phyloP scores from a whole-genome alignment of 2,888 invertebrate genomes.

The Andrena chrysosceles region DNA sequence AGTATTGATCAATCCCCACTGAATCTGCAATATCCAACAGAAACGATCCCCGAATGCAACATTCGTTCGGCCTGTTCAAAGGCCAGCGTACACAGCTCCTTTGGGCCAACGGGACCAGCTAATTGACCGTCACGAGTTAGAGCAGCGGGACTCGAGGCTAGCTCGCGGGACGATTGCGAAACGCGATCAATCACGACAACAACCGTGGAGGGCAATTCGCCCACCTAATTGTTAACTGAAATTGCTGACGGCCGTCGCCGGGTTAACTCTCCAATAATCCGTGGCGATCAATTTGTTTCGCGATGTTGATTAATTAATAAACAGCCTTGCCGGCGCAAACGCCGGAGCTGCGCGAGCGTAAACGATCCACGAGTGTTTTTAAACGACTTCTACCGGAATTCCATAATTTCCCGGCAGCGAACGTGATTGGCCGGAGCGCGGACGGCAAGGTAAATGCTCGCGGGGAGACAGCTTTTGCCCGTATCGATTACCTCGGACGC shows the following conservation, averaged over 20 bases:
- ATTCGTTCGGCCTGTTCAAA: too few relatives aligned
- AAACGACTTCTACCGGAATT: neutral
- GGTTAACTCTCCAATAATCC: conserved; percentile 37
- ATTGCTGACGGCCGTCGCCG: conserved; percentile 23
- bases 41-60: too few relatives aligned
- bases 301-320: conserved; percentile 37
- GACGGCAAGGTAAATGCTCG: neutral
- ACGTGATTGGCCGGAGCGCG: neutral
- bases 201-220: conserved; percentile 2
- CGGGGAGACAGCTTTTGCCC: neutral
- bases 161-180: neutral
- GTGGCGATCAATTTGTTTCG: conserved; percentile 39
- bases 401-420: neutral
- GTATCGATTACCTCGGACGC: conserved; percentile 5
- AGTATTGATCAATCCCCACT: too few relatives aligned
- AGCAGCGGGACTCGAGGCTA: neutral
- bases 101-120: too few relatives aligned
- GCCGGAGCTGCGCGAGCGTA: neutral
- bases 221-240: conserved; percentile 31
- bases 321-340: conserved; percentile 1
- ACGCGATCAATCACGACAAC: conserved; percentile 26
- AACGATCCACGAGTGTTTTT: neutral
- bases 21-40: too few relatives aligned
- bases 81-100: too few relatives aligned
- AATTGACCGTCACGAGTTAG: neutral